A percentile compares a stretch with the other conserved stretches of the same genome.
These are phyloP conservation scores for Pseudanteris insignis DNA, from an alignment of 2,888 invertebrate species.

Conservation along the genomic window DNA sequence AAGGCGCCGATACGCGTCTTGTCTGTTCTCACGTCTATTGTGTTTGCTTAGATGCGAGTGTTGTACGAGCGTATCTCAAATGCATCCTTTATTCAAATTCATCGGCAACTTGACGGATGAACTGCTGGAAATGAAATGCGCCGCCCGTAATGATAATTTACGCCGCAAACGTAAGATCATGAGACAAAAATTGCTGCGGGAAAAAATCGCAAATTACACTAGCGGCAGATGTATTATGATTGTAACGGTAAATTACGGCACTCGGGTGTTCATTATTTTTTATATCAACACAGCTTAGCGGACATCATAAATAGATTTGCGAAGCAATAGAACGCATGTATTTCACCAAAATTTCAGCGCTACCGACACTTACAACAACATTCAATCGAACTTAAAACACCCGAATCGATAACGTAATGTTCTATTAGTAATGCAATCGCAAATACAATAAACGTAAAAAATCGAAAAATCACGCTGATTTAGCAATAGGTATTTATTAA, in stretches of 20 bases:
- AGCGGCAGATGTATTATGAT: conserved; percentile 26
- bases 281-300: conserved; percentile 12
- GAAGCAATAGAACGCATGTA: conserved; percentile 11
- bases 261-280: conserved; percentile 12
- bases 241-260: conserved; percentile 37
- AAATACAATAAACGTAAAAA: background rate
- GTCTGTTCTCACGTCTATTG: conserved; percentile 44
- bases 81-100: conserved; percentile 45
- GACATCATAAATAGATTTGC: conserved; percentile 25
- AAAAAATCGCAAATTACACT: conserved; percentile 26
- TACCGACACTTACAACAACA: background rate
- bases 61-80: conserved; percentile 29
- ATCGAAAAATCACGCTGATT: conserved; percentile 1
- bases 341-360: too few species aligned
- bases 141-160: conserved; percentile 34
- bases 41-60: conserved; percentile 37
- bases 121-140: conserved; percentile 32
- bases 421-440: background rate
- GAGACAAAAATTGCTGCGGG: conserved; percentile 9
- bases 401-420: too few species aligned
- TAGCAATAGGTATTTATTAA: conserved; percentile 22
- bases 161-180: conserved; percentile 8
- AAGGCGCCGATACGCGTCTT: conserved; percentile 23
- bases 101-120: conserved; percentile 30
- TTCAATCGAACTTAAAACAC: background rate